A percentile compares a stretch with the other conserved stretches of the same genome.
These are phyloP conservation scores for Nomada ferruginata DNA, from an alignment of 2,888 invertebrate genomes.

Conservation along the genomic window DNA sequence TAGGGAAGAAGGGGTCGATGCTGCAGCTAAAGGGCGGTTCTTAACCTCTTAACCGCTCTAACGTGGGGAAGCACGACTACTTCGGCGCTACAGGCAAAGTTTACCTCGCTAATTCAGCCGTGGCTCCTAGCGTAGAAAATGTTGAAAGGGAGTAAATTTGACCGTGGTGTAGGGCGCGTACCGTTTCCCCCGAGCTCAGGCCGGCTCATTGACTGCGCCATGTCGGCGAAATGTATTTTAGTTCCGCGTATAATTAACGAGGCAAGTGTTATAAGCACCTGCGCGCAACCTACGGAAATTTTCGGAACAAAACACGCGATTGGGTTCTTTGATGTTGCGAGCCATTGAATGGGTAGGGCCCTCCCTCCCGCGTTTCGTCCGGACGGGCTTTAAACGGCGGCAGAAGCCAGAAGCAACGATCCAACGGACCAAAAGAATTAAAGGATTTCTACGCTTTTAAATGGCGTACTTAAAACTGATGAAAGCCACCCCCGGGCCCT, in stretches of 20 bases:
- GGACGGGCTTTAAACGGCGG: slow-evolving; percentile 36
- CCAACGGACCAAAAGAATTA: slow-evolving; percentile 41
- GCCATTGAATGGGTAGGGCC: slow-evolving; percentile 2
- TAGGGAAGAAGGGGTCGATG: background rate
- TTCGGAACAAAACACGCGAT: slow-evolving; percentile 58
- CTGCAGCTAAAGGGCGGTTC: slow-evolving; percentile 70
- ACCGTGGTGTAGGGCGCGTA: slow-evolving; percentile 42
- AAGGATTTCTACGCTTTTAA: slow-evolving; percentile 57
- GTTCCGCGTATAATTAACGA: slow-evolving; percentile 60
- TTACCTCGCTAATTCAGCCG: slow-evolving; percentile 67
- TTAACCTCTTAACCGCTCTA: slow-evolving; percentile 67
- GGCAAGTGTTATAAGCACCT: slow-evolving; percentile 57
- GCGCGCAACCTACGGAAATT: slow-evolving; percentile 52
- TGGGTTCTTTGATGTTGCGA: slow-evolving; percentile 50
- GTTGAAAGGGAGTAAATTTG: slow-evolving; percentile 65
- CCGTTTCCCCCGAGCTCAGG: slow-evolving; percentile 8
- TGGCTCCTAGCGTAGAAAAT: slow-evolving; percentile 49
- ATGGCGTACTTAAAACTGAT: slow-evolving; percentile 45
- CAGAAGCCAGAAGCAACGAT: background rate
- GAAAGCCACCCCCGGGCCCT: slow-evolving; percentile 29
- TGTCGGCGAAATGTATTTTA: slow-evolving; percentile 57
- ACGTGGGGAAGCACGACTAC: slow-evolving; percentile 68
- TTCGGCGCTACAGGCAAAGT: slow-evolving; percentile 61
- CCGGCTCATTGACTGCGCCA: slow-evolving; percentile 54
- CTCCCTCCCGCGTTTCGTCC: background rate